Base-by-base conservation (phyloP, 2,797 vertebrate genomes). In the Apogon hyalosoma region DNA sequence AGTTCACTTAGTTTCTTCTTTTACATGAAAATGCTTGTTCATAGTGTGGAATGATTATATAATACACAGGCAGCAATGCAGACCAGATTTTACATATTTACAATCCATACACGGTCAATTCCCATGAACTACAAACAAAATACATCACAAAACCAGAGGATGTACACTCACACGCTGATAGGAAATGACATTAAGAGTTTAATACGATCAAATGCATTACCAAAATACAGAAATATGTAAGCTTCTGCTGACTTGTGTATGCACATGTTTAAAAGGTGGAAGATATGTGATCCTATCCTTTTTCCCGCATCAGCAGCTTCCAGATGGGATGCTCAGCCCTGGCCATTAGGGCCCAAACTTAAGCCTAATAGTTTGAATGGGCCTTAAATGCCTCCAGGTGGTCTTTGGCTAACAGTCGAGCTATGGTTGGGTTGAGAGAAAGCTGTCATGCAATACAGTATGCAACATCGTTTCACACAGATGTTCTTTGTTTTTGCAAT, bases 301-400 rank as follows among this genome's bases (percentile, higher is more conserved):
- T 63, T 73, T 77, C 78, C 80, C 49, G 57, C 74, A 80, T 86
- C 80, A 76, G 77, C 79, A 84, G 79, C 80, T 83, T 82, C 79
- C 82, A 88, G 82, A 84, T 88, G 86, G 53, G 79, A 80, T 77
- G 80, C 65, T 84, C 72, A 68, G 56, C 50, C 66, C 55, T 11
- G 75, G 51, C 81, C 69, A 87, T 90, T 89, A 91, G 55, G 60
- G 39, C 67, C 72, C 67, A 73, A 69, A 87, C 79, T 83, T 77
- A 69, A 83, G 54, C 51, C 62, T 83, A 84, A 87, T 87, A 74
- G 75, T 80, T 58, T 79, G 75, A 90, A 87, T 84, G 66, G 66
- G 60, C 65, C 79, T 69, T 90, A 92, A 92, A 87, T 84, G 85
- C 43, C 83, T 87, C 88, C 91, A 92, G 84, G 91, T 91, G 90